These are phyloP conservation scores for Anastatus disparis DNA, from an alignment of 1,140 invertebrate species.

Conservation along the genomic window DNA sequence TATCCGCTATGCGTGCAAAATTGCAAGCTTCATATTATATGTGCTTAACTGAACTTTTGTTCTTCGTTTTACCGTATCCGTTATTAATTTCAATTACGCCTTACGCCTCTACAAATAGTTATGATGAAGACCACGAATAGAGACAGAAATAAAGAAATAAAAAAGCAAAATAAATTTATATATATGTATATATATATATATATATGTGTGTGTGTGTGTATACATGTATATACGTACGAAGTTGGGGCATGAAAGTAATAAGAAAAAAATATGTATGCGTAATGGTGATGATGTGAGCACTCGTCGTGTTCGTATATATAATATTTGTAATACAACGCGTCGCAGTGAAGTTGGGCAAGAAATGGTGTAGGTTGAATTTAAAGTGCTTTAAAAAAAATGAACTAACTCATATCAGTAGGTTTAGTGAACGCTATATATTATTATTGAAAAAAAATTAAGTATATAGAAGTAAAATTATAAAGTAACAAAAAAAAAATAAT, in stretches of 20 bases:
- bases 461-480: conserved; percentile 27
- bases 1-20: too few species aligned
- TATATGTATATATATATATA: too few species aligned
- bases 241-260: background rate
- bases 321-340: conserved; percentile 4
- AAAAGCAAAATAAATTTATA: too few species aligned
- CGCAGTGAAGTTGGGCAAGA: background rate
- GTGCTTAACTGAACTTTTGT: too few species aligned
- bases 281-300: conserved; percentile 9
- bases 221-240: background rate
- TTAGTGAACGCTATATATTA: conserved; percentile 50
- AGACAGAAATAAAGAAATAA: background rate
- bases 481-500: too few species aligned
- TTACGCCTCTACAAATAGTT: too few species aligned
- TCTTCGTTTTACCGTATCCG: too few species aligned
- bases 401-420: conserved; percentile 63
- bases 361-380: conserved; percentile 57
- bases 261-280: background rate
- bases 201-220: too few species aligned
- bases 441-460: conserved; percentile 21
- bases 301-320: conserved; percentile 35
- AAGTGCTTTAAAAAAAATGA: conserved; percentile 63
- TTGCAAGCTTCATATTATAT: too few species aligned
- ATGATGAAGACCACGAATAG: background rate
- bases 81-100: too few species aligned